A percentile compares a stretch with the other conserved stretches of the same genome.
Evolutionary conservation across 1,140 invertebrate genomes (phyloP).

Genomic region (Thaumetopoea pityocampa): DNA sequence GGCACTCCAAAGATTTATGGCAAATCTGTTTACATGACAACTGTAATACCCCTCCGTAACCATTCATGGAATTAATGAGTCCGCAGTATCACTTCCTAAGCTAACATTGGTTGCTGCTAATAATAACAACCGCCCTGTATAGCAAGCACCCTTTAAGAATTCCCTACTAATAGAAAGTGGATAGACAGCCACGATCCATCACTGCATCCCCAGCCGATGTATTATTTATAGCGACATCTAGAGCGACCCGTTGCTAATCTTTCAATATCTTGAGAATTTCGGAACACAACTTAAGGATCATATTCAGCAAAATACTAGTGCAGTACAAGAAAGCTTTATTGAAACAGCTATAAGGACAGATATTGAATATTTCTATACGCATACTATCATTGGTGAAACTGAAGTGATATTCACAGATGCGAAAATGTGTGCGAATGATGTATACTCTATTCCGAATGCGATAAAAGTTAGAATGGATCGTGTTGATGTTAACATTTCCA

Average conservation of each 20-base stretch:
- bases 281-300: conserved; percentile 47
- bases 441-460: conserved; percentile 28
- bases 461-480: conserved; percentile 37
- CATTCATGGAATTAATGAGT: conserved; percentile 40
- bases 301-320: conserved; percentile 30
- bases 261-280: conserved; percentile 72
- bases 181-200: conserved; percentile 73
- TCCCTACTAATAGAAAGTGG: conserved; percentile 68
- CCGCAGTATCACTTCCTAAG: conserved; percentile 54
- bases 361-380: conserved; percentile 22
- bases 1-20: conserved; percentile 19
- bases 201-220: conserved; percentile 58
- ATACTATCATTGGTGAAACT: conserved; percentile 28
- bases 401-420: conserved; percentile 35
- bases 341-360: conserved; percentile 24
- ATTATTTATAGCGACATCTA: conserved; percentile 73
- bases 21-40: conserved; percentile 36
- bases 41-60: conserved; percentile 20
- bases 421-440: conserved; percentile 16
- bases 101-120: conserved; percentile 62
- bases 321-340: conserved; percentile 24
- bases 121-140: conserved; percentile 56
- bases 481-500: conserved; percentile 9
- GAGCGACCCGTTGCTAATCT: conserved; percentile 66
- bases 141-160: conserved; percentile 73